Base-by-base conservation (phyloP, 2,113 vertebrate species). In the Chaetodon auriga region DNA sequence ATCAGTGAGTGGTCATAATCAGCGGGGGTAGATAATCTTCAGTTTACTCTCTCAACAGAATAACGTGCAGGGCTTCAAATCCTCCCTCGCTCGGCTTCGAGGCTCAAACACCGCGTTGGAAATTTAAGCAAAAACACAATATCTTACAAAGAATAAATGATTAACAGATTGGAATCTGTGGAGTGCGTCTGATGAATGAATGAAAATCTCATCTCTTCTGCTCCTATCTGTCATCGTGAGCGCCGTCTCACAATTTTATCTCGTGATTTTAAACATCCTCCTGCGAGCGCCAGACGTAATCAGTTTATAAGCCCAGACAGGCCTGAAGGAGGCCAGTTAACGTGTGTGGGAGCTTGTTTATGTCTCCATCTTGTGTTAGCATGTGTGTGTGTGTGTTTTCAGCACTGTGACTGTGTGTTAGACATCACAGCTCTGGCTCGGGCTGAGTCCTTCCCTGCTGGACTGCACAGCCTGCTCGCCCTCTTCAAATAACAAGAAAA, bases 291-390 rank as follows among this genome's bases (percentile, higher is more conserved):
- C 68, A 72, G 51, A 64, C 43, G 8, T 30, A 78, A 66, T 75
- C 75, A 61, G 63, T 62, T 57, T 43, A 23, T 65, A 12, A 80
- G 64, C 43, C 68, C 68, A 81, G 23, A 54, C 45, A 38, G 46
- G 54, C 83, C 68, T 23, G 6, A 11, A 60, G 53, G 43, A 43
- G 58, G 71, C 49, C 57, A 43, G 51, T 49, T 35, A 15, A 48
- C 21, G 19, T 68, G 77, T 25, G 48, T 62, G 83, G 53, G 62
- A 57, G 75, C 75, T 78, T 82, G 84, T 74, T 68, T 78, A 78
- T 82, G 84, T 82, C 80, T 82, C 75, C 84, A 86, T 65, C 75
- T 86, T 79, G 75, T 86, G 84, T 79, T 60, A 13, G 74, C 62
- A 49, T 21, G 38, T 63, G 41, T 82, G 38, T 63, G 41, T 82